Percentiles rank a stretch among this genome's conserved stretches.
These are phyloP conservation scores for Strongylocentrotus purpuratus DNA, from an alignment of 35 echinoderm and acorn worm genomes.

Conservation along the genomic window DNA sequence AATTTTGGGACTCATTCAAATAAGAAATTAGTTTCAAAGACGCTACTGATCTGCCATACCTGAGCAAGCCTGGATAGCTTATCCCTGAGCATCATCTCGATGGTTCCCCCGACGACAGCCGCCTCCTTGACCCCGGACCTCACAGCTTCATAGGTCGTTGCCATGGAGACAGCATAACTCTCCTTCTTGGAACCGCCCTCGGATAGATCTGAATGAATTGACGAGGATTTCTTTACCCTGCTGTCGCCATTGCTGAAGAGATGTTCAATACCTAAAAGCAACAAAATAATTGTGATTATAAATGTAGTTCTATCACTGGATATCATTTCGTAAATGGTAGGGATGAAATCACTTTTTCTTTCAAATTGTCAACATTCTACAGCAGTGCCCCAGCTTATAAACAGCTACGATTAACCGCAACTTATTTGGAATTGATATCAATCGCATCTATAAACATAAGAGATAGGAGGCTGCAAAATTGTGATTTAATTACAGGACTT, in stretches of 20 bases:
- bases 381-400: too few relatives aligned
- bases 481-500: too few relatives aligned
- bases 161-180: constrained; percentile 31
- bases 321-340: too few relatives aligned
- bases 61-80: constrained; percentile 2
- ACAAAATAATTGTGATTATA: neutral
- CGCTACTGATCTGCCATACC: too few relatives aligned
- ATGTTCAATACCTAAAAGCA: neutral
- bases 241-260: neutral
- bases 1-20: too few relatives aligned
- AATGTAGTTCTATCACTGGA: too few relatives aligned
- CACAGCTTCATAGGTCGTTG: constrained; percentile 34
- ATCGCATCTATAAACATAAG: too few relatives aligned
- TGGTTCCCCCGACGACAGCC: constrained; percentile 23
- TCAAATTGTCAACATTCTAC: neutral
- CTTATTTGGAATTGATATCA: too few relatives aligned
- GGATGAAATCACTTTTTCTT: neutral
- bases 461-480: too few relatives aligned
- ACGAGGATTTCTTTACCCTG: neutral
- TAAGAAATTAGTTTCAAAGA: too few relatives aligned
- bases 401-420: too few relatives aligned
- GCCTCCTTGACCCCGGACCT: constrained; percentile 36
- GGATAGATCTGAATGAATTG: neutral
- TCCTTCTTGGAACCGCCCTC: constrained; percentile 19
- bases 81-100: constrained; percentile 7